Evolutionary conservation across 2,113 vertebrate genomes (phyloP), one percentile per base, ranked within the genome.

Genomic region (Pimephales promelas): DNA sequence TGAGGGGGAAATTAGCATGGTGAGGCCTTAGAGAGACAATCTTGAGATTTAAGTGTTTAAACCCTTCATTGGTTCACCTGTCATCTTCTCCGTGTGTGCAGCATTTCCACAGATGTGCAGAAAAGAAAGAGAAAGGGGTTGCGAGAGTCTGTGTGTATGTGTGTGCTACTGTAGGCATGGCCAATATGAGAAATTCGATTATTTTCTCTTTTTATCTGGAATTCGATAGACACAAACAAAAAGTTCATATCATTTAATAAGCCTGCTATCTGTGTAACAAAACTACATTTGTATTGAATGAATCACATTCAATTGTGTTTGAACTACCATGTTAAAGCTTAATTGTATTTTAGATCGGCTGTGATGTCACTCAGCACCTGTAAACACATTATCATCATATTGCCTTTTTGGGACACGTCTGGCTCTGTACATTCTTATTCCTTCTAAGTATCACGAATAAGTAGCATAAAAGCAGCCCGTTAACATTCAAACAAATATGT

Each of bases 1-100:
- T 68, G 62, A 57, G 49, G 26, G 40, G 20, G 66, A 66, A 80
- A 66, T 54, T 81, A 66, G 24, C 75, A 74, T 56, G 24, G 49
- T 36, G 62, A 66, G 54, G 5, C 72, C 72, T 81, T 20, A 18
- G 31, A 80, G 47, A 61, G 72, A 64, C 40, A 71, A 10, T 74
- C 79, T 72, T 24, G 22, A 56, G n/a, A 45, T 52, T 70, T 56
- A 24, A 75, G 72, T 57, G n/a, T 13, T 59, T 81, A 81, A 28
- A 72, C 43, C 28, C 36, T 26, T 80, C 59, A 79, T 79, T 28
- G 56, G 68, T 28, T 74, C 59, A 31, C 24, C 64, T 82, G 64
- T 82, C 71, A 36, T 68, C 68, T 72, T 54, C 31, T 40, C 75
- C 52, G 34, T 47, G 68, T 34, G 59, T 54, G n/a, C 52, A 31